Base-by-base conservation (phyloP, 2,797 vertebrate species). In the Sebastolobus altivelis region DNA sequence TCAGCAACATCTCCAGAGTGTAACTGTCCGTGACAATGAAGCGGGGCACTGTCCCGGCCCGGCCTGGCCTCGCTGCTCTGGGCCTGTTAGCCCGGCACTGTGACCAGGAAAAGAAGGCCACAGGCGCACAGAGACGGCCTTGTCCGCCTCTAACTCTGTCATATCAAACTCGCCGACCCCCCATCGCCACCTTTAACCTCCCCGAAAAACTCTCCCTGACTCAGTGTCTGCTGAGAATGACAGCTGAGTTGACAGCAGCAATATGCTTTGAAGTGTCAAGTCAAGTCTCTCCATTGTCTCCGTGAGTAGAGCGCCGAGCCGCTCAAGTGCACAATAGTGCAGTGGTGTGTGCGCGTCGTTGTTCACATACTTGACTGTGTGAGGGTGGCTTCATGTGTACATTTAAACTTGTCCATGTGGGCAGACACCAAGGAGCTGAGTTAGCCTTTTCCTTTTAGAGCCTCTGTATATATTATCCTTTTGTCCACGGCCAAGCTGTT, bases 231-330 rank as follows among this genome's bases (percentile, higher is more conserved):
- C 87, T 80, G 92, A 95, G 95, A 95, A 95, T 97, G 97, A 97
- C 95, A 94, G 96, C 96, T 93, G 71, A 94, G 95, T 96, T 97
- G 97, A 98, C 97, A 97, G 96, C 96, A 96, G 95, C 97, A 97
- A 96, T 97, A 97, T 96, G 97, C 96, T 97, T 96, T 98, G 96
- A 97, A 98, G 97, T 96, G 97, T 96, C 95, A 91, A 97, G 97
- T 97, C 96, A 95, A 94, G 97, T 97, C 94, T 95, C 90, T 95
- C 96, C 94, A 97, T 98, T 98, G 97, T 97, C 93, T 95, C 92
- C 94, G 91, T 93, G 95, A 97, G 96, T 88, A 93, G 95, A 96
- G 93, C 95, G 77, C 95, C 90, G 89, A 92, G 92, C 93, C 90
- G 77, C 86, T 94, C 87, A 87, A 94, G 90, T 89, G 92, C 91